A percentile compares a stretch with the other conserved stretches of the same genome.
Evolutionary conservation across 2,113 vertebrate genomes (phyloP).

Genomic region (Bothrops jararaca): DNA sequence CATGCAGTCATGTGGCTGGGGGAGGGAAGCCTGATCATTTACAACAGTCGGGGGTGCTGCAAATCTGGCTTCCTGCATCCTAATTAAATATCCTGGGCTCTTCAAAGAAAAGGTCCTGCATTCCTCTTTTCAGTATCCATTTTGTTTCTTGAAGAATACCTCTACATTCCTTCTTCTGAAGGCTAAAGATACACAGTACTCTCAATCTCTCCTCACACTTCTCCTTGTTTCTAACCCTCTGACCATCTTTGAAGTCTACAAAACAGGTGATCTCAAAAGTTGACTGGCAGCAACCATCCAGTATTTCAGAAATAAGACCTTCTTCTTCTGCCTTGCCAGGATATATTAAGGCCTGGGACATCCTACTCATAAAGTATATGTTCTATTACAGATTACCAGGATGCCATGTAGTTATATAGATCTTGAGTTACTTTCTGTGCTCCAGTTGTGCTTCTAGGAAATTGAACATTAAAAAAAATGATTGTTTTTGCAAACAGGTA

Average conservation of each 20-base stretch:
- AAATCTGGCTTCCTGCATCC: not conserved
- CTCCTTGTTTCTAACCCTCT: not conserved
- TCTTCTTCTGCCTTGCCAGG: not conserved
- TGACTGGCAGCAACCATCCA: not conserved
- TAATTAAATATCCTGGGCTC: not conserved
- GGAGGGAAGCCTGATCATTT: not conserved
- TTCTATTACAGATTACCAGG: not conserved
- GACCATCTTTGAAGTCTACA: not conserved
- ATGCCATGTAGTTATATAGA: not conserved
- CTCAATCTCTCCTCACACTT: not conserved
- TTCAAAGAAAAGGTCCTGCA: not conserved
- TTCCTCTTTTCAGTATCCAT: not conserved
- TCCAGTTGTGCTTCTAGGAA: not conserved
- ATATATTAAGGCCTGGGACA: not conserved
- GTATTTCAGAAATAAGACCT: not conserved
- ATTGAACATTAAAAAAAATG: not conserved
- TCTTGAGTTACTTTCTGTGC: not conserved
- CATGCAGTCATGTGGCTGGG: not conserved
- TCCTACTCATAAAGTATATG: not conserved
- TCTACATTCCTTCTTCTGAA: not conserved
- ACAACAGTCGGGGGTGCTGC: not conserved
- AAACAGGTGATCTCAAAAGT: not conserved
- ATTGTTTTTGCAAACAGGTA: not conserved
- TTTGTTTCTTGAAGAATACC: not conserved
- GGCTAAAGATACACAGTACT: not conserved